Evolutionary conservation across 1,140 invertebrate species (phyloP), one percentile per base, ranked within the genome.

Genomic region (Zaprionus ghesquierei): DNA sequence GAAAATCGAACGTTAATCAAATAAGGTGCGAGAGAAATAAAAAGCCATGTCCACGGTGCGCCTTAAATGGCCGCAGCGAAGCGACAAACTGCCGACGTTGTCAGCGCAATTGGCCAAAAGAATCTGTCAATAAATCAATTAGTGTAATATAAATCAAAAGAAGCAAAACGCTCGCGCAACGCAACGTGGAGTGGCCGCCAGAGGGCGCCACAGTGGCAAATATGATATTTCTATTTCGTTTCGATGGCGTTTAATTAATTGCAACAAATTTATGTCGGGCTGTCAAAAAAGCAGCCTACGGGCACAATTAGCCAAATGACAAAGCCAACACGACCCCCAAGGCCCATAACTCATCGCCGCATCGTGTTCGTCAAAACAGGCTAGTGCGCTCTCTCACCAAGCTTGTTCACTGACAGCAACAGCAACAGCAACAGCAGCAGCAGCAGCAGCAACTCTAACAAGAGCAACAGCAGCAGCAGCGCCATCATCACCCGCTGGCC

Each of bases 111-210:
- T 75, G 65, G 58, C 58, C 65, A 61, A 27, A 63, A 77, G 75
- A 86, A 86, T 87, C 82, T 79, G 82, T 86, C 84, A 86, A 86
- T 86, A 86, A 86, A 86, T 86, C 82, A 86, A 86, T 86, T 86
- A 86, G 65, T 82, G 82, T 68, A 77, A 87, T 62, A 86, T 86
- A 86, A 86, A 86, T 86, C 71, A 86, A 86, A 66, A 86, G 35
- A 27, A 25, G 51, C n/a, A 58, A 31, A 31, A 46, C 18, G 15
- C 15, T 25, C 23, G 22, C 62, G 27, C 31, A 6, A 18, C 38
- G 12, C 27, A 25, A 25, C 61, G 35, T 15, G 8, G 35, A 41
- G 35, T 68, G 59, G 61, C 29, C 70, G 35, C 62, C 55, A 56
- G 75, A 82, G 71, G 75, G 75, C 79, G 46, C 61, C 55, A 41